Conservation (phyloP, 2,797 vertebrate genomes). For the Pterois miles region DNA sequence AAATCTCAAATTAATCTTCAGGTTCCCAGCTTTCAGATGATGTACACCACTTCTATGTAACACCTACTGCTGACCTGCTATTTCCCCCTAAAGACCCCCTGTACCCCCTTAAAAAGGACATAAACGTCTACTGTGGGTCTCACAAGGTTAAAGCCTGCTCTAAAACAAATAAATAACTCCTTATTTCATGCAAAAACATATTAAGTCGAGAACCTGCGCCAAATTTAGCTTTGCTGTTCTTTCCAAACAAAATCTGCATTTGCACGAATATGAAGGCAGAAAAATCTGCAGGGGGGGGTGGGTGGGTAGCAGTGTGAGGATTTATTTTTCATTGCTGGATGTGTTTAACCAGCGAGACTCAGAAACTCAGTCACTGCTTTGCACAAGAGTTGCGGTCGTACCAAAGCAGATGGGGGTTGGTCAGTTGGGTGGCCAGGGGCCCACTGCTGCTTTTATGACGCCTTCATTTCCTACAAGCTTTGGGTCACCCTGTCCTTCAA, state of each 20-base stretch:
- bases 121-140: no score
- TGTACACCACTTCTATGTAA: no score
- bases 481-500: conserved; percentile 63
- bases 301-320: conserved; percentile 28
- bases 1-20: no score
- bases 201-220: not conserved
- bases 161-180: conserved; percentile 18
- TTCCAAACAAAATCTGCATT: conserved; percentile 46
- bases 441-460: conserved; percentile 47
- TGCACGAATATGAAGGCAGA: conserved; percentile 44
- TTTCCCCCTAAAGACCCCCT: no score
- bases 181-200: conserved; percentile 42
- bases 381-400: conserved; percentile 43
- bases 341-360: conserved; percentile 41
- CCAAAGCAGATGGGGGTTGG: conserved; percentile 21
- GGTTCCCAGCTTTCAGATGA: no score
- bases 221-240: conserved; percentile 29
- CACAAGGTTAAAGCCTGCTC: not conserved
- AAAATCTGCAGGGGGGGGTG: conserved; percentile 12
- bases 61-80: no score
- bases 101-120: no score
- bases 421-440: conserved; percentile 24
- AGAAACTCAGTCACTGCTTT: conserved; percentile 29
- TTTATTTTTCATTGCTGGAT: conserved; percentile 59
- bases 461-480: conserved; percentile 64